phyloP scores from a whole-genome alignment of 2,113 vertebrate species.

The Orthonyx spaldingii region DNA sequence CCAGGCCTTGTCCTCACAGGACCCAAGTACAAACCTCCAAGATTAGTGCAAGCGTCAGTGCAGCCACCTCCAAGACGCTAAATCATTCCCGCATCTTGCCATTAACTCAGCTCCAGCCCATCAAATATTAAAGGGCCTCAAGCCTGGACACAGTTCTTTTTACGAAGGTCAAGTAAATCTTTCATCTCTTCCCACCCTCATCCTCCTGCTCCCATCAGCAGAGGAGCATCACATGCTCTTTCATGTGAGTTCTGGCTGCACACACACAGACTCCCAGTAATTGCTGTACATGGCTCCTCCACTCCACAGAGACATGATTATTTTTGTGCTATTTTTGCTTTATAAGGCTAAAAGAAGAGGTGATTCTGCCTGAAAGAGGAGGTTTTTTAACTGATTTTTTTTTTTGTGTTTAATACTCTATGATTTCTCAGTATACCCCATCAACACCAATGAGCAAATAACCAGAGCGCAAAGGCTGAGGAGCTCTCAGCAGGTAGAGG shows the following conservation, averaged over 20 bases:
- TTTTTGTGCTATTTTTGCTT: neutral
- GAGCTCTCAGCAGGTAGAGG: neutral
- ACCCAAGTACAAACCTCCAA: neutral
- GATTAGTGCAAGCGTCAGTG: neutral
- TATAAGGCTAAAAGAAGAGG: neutral
- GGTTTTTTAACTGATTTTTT: neutral
- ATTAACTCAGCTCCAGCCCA: neutral
- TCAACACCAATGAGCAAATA: neutral
- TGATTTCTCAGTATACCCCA: neutral
- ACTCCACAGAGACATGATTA: neutral
- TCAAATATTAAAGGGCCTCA: slow-evolving; percentile 25
- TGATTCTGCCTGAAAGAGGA: neutral
- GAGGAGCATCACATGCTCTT: neutral
- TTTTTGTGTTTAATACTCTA: neutral
- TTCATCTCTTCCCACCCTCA: slow-evolving; percentile 5
- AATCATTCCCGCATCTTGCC: neutral
- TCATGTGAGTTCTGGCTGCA: neutral
- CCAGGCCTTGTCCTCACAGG: slow-evolving; percentile 14
- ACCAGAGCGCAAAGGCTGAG: neutral
- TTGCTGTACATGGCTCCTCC: neutral
- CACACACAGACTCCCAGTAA: neutral
- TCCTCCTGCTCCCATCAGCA: neutral
- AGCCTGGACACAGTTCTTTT: neutral
- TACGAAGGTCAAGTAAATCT: neutral
- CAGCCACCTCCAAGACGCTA: neutral